Evolutionary conservation across 2,888 invertebrate species (phyloP).

Genomic region (Folsomia manolachei): DNA sequence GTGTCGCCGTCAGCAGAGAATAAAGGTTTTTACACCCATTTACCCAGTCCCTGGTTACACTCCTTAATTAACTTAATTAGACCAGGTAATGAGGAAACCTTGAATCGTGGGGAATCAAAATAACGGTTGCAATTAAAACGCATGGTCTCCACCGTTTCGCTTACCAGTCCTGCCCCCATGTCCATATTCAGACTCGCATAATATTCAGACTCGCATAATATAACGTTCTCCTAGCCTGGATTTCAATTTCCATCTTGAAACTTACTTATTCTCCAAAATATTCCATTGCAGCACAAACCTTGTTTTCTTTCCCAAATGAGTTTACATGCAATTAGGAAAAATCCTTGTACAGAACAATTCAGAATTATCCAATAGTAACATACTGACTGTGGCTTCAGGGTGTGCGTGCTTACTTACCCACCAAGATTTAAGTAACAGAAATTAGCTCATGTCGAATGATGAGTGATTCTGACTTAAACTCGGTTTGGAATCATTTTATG

Average conservation of each 20-base stretch:
- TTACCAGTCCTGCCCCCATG: neutral
- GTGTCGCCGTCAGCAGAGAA: too few relatives aligned
- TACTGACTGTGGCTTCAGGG: neutral
- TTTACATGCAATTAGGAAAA: neutral
- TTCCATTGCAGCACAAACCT: neutral
- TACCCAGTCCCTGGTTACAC: neutral
- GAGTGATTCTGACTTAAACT: neutral
- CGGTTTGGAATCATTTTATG: too few relatives aligned
- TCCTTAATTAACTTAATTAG: neutral
- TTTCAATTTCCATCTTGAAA: slow-evolving; percentile 10
- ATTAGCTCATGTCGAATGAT: slow-evolving; percentile 6
- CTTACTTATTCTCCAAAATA: slow-evolving; percentile 1
- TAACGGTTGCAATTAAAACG: neutral
- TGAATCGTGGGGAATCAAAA: neutral
- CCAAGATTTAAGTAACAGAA: too few relatives aligned
- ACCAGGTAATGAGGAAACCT: neutral
- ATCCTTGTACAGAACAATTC: neutral
- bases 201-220: neutral
- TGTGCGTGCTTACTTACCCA: neutral
- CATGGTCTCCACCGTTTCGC: neutral
- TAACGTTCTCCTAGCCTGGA: neutral
- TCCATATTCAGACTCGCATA: neutral
- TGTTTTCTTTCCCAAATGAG: slow-evolving; percentile 8
- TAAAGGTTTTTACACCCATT: too few relatives aligned
- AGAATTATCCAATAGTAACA: neutral